phyloP scores from a whole-genome alignment of 2,113 vertebrate species.

The Noturus placidus region DNA sequence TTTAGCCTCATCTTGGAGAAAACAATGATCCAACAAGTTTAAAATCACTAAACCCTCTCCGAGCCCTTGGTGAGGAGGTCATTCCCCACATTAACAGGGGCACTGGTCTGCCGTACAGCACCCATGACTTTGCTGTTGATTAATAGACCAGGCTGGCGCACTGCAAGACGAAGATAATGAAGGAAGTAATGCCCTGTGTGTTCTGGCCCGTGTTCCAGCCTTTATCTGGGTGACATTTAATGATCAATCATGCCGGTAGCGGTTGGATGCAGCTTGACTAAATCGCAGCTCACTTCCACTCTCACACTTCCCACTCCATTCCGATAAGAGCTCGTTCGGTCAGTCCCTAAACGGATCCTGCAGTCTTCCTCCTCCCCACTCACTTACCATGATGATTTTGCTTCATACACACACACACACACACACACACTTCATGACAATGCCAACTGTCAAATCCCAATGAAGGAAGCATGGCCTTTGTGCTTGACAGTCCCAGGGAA shows the following conservation, averaged over 20 bases:
- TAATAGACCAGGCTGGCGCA: constrained; percentile 47
- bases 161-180: constrained; percentile 51
- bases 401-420: neutral
- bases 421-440: neutral
- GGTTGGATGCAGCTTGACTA: constrained; percentile 39
- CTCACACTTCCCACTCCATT: constrained; percentile 3
- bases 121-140: constrained; percentile 45
- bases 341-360: neutral
- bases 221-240: constrained; percentile 52
- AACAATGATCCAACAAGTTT: neutral
- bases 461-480: neutral
- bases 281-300: constrained; percentile 38
- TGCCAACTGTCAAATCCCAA: neutral
- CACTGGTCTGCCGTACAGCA: neutral
- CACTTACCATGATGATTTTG: neutral
- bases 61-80: constrained; percentile 23
- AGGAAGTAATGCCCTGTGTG: constrained; percentile 50
- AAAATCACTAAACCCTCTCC: neutral
- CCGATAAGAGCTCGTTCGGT: neutral
- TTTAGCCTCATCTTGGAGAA: neutral
- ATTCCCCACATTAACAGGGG: constrained; percentile 30
- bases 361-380: neutral
- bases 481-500: neutral
- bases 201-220: constrained; percentile 39
- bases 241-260: constrained; percentile 38